These are phyloP conservation scores for Platyrinchus mystaceus DNA, from an alignment of 2,797 vertebrate species.

Conservation along the genomic window DNA sequence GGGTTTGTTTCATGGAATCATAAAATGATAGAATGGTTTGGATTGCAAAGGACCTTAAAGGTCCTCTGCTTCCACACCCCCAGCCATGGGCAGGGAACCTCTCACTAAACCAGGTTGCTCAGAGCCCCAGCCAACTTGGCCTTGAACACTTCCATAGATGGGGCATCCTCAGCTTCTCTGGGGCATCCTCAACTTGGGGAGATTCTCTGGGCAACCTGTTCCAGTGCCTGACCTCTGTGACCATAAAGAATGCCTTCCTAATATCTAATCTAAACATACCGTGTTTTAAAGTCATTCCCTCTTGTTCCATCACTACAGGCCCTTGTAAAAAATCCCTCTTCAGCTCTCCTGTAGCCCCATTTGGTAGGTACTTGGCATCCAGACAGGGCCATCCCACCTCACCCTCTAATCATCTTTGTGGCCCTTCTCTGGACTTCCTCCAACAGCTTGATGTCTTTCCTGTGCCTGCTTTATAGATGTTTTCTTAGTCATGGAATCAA, in stretches of 20 bases:
- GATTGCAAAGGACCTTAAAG: not conserved
- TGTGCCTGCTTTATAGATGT: not conserved
- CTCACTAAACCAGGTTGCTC: not conserved
- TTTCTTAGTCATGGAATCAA: not conserved
- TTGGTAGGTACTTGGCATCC: not conserved
- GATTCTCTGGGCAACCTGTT: no score
- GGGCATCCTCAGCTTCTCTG: not conserved
- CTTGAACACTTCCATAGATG: not conserved
- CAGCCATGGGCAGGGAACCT: not conserved
- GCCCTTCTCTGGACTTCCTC: not conserved
- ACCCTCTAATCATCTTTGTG: not conserved
- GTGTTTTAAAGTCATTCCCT: not conserved
- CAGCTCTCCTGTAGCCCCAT: accelerated
- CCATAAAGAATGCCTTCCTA: not conserved
- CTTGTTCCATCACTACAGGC: not conserved
- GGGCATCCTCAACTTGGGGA: no score
- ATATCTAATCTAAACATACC: not conserved
- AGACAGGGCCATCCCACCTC: not conserved
- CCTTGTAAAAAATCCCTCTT: accelerated
- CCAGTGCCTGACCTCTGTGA: no score
- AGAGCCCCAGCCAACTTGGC: not conserved
- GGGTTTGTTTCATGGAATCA: not conserved
- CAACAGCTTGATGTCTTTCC: not conserved
- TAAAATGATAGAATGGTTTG: not conserved
- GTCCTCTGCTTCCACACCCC: not conserved